Evolutionary conservation across 2,797 vertebrate genomes (phyloP), one percentile per base, ranked within the genome.

Genomic region (Bradypodion ventrale): DNA sequence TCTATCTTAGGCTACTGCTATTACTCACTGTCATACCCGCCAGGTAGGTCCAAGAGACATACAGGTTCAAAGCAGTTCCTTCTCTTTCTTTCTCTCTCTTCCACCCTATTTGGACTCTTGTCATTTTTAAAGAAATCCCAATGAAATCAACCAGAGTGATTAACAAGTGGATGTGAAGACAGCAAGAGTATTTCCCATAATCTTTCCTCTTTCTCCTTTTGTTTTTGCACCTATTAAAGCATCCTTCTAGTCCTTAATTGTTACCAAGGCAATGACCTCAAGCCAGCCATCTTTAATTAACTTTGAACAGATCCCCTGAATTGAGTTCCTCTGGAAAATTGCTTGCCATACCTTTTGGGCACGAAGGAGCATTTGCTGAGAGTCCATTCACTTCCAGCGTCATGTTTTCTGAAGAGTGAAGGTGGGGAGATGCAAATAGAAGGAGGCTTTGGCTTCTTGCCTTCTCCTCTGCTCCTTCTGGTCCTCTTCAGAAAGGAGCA

Each of bases 251-350:
- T 93, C 91, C 92, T 89, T 96, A 97, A 97, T 95, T 96, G 96
- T 97, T 96, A 84, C 95, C 96, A 96, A 96, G 96, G 96, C 94
- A 86, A 97, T 96, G 95, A 96, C 96, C 96, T 94, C 94, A 44
- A 94, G 85, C 90, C 90, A 94, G 94, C 95, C 95, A 95, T 95
- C 94, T 96, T 96, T 97, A 97, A 97, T 96, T 97, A 96, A 96
- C 94, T 95, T 90, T 80, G 89, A 92, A 93, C 94, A 92, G 87
- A 94, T 94, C 93, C 94, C 93, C 85, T 88, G 94, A 93, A 96
- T 96, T 93, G 94, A 95, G 92, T 93, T 95, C 93, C 94, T 93
- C 74, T 89, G 90, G 92, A 89, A 95, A 96, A 96, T 95, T 96
- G 92, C 92, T 93, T 82, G 73, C 90, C 90, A 85, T 63, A 68